Evolutionary conservation across 1,140 invertebrate genomes (phyloP), one percentile per base, ranked within the genome.

Genomic region (Diorhabda carinulata): DNA sequence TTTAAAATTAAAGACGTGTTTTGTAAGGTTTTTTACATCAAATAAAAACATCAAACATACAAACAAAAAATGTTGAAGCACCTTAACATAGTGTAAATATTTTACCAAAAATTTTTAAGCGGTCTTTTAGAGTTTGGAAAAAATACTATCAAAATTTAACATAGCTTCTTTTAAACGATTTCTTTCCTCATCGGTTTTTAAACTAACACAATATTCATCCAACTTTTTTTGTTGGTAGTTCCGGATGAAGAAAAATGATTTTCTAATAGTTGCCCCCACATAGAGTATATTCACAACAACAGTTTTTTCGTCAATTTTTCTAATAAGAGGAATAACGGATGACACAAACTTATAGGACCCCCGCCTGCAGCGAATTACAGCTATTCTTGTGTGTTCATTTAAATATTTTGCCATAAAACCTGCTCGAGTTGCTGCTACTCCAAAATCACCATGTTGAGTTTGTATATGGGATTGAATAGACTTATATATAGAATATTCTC

Each of bases 321-420:
- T 89, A 59, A 92, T 84, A 70, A 87, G 82, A 43, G 91, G 90
- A 72, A 93, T 78, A 67, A 84, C 82, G 74, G 87, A 89, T 2
- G 88, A 82, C 4, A 92, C 82, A 79, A 90, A 87, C 77, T 82
- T 85, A 73, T 93, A 90, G 5, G 91, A 89, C 2, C 89, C 89
- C 81, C 92, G 91, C 71, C 90, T 81, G 43, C 84, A 84, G 76
- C 88, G 84, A 63, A 93, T 83, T 25, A 93, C 84, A 0, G 88
- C 89, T 74, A 92, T 88, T 83, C 86, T 87, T 3, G 91, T 92
- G 57, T 86, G 84, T 70, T 86, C 82, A 81, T 93, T 92, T 73
- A 89, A 92, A 82, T 92, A 93, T 84, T 91, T 92, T 43, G 89
- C 89, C 81, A 83, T 81, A 75, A 92, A 90, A 42, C 90, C 91